A percentile compares a stretch with the other conserved stretches of the same genome.
Conservation (phyloP, 2,113 vertebrate species). For the Gnathonemus longibarbis region DNA sequence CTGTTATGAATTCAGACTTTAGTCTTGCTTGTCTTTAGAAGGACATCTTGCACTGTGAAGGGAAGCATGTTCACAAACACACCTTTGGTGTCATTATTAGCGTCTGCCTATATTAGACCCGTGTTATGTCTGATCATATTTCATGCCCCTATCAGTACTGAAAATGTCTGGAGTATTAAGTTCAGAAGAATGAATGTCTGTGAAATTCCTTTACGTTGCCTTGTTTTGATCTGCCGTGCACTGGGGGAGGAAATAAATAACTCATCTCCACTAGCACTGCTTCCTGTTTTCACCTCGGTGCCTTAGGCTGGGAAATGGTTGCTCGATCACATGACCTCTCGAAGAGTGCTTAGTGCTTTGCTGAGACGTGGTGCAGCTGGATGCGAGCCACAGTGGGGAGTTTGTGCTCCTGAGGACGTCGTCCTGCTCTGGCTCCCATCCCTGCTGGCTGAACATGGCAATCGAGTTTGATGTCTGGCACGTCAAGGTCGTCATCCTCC, state of each 20-base stretch:
- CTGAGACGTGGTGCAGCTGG: neutral
- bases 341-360: neutral
- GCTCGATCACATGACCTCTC: neutral
- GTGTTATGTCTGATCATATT: neutral
- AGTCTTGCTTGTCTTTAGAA: neutral
- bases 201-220: neutral
- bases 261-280: neutral
- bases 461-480: neutral
- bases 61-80: neutral
- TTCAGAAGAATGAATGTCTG: neutral
- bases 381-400: neutral
- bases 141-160: neutral
- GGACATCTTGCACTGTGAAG: neutral
- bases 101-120: neutral
- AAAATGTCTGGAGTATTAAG: neutral
- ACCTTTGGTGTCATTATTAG: neutral
- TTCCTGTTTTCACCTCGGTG: neutral
- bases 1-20: neutral
- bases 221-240: neutral
- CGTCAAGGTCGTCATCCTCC: neutral
- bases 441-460: neutral
- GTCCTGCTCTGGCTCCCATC: neutral
- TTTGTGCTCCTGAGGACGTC: neutral
- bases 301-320: neutral
- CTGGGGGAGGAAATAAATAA: neutral